These are phyloP conservation scores for Morone chrysops DNA, from an alignment of 2,113 vertebrate genomes.

Conservation along the genomic window DNA sequence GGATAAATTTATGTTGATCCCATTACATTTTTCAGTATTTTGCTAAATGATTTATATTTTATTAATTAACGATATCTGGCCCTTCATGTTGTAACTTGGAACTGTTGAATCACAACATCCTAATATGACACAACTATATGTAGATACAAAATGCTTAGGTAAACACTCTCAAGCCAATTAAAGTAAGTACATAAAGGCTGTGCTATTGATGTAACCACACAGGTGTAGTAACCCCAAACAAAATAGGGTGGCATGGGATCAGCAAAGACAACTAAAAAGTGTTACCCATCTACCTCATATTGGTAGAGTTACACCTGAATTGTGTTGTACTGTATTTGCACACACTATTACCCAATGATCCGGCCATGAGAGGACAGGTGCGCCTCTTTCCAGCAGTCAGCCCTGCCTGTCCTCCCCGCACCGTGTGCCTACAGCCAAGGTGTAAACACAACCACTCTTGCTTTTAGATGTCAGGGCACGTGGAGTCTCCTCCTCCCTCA, in stretches of 20 bases:
- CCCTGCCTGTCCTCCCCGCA: conserved; percentile 14
- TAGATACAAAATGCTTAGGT: background rate
- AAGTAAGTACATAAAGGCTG: no score
- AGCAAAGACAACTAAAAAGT: background rate
- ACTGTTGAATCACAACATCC: background rate
- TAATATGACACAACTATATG: background rate
- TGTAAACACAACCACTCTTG: conserved; percentile 73
- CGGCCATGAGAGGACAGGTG: background rate
- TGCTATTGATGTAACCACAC: background rate
- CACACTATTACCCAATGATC: background rate
- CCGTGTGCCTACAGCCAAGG: conserved; percentile 24
- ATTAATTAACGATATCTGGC: background rate
- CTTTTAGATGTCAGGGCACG: conserved; percentile 65
- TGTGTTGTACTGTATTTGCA: background rate
- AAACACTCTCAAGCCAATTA: no score
- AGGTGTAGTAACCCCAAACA: background rate
- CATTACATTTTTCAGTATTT: background rate
- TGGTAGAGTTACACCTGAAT: background rate
- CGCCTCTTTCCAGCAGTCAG: conserved; percentile 19
- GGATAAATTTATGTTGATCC: background rate
- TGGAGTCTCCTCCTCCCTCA: conserved; percentile 61
- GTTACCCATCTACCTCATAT: no score
- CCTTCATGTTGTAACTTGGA: background rate
- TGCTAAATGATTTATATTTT: no score
- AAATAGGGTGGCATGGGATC: background rate